A percentile compares a stretch with the other conserved stretches of the same genome.
Conservation (phyloP, 2,113 vertebrate genomes). For the Menidia beryllina region DNA sequence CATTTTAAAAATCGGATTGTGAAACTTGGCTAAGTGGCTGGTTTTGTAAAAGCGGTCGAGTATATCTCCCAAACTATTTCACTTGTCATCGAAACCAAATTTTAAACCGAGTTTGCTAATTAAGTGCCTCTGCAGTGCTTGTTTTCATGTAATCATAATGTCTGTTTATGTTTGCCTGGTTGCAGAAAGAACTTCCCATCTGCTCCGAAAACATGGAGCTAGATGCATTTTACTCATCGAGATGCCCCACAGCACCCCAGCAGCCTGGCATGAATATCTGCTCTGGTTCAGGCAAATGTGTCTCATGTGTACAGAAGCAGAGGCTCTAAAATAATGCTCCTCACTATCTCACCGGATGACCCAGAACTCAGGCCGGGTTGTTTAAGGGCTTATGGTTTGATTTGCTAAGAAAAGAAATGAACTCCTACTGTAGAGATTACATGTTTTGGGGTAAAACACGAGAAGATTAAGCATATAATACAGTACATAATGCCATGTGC, state of each 20-base stretch:
- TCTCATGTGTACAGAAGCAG: slow-evolving; percentile 32
- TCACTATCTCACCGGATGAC: slow-evolving; percentile 28
- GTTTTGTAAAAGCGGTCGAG: too few relatives aligned
- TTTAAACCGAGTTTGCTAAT: background rate
- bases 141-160: background rate
- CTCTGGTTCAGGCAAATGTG: slow-evolving; percentile 28
- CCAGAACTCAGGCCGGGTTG: slow-evolving; percentile 42
- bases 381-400: slow-evolving; percentile 61
- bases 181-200: slow-evolving; percentile 11
- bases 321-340: slow-evolving; percentile 30
- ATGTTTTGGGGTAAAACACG: slow-evolving; percentile 60
- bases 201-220: slow-evolving; percentile 19
- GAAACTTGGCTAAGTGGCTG: too few relatives aligned
- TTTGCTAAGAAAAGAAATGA: slow-evolving; percentile 59
- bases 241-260: slow-evolving; percentile 17
- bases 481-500: slow-evolving; percentile 44
- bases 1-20: too few relatives aligned
- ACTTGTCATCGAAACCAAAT: background rate
- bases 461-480: slow-evolving; percentile 59
- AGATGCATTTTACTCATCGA: slow-evolving; percentile 20
- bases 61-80: background rate
- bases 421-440: slow-evolving; percentile 65
- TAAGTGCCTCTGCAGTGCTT: background rate
- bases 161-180: slow-evolving; percentile 19
- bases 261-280: slow-evolving; percentile 25